A percentile compares a stretch with the other conserved stretches of the same genome.
Evolutionary conservation across 2,113 vertebrate species (phyloP).

Genomic region (Acrocephalus kingi): DNA sequence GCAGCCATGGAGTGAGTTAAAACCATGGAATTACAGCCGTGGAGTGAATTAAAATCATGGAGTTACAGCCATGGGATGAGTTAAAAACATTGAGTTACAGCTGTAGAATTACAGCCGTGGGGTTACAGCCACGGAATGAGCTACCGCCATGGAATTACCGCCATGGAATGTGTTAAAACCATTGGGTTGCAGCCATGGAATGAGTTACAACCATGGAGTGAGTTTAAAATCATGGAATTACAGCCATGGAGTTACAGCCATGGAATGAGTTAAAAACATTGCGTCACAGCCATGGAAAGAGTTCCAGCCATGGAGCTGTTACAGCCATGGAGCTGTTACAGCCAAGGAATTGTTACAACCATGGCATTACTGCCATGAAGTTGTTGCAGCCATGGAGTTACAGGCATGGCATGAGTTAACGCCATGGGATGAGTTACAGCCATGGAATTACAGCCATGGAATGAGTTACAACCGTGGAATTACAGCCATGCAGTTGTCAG

Average conservation of each 20-base stretch:
- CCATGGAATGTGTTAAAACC: not conserved
- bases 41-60: not conserved
- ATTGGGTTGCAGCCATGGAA: not conserved
- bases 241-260: not conserved
- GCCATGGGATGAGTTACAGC: no score
- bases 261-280: not conserved
- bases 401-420: not conserved
- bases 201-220: not conserved
- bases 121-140: not conserved
- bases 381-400: no score
- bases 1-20: not conserved
- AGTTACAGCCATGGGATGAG: no score
- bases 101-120: not conserved
- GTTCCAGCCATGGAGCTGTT: not conserved
- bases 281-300: no score
- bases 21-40: not conserved
- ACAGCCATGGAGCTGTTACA: no score
- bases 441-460: not conserved
- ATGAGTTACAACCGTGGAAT: not conserved
- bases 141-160: not conserved
- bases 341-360: not conserved
- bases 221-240: not conserved
- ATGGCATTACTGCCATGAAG: not conserved
- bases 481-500: not conserved
- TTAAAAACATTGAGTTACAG: not conserved